Evolutionary conservation across 2,797 vertebrate species (phyloP).

Genomic region (Gadopsis marmoratus): DNA sequence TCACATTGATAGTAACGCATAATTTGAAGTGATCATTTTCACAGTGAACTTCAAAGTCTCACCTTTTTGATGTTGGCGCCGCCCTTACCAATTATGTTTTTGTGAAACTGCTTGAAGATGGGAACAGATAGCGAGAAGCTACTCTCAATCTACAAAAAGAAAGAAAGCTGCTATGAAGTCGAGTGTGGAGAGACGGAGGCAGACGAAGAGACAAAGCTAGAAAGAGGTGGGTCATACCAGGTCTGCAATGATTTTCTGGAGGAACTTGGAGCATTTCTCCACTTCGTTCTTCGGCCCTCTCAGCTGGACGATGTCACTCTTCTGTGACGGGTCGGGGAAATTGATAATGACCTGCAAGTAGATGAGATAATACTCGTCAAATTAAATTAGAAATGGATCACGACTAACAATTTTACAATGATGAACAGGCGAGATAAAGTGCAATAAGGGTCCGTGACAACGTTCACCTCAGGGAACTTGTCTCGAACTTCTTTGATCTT

Average conservation of each 20-base stretch:
- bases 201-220: fast-evolving
- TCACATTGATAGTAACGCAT: background rate
- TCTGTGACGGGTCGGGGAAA: conserved; percentile 88
- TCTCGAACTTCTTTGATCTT: conserved; percentile 89
- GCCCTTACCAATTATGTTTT: conserved; percentile 90
- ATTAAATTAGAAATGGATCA: conserved; percentile 3
- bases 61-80: conserved; percentile 90
- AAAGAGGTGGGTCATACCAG: conserved; percentile 72
- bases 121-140: conserved; percentile 88
- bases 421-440: background rate
- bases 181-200: background rate
- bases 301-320: conserved; percentile 89
- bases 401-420: background rate
- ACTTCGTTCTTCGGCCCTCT: conserved; percentile 89
- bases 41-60: conserved; percentile 11
- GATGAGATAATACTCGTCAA: background rate
- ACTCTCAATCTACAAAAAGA: conserved; percentile 83
- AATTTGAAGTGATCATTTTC: background rate
- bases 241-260: conserved; percentile 87
- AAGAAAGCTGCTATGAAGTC: conserved; percentile 9
- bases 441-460: background rate
- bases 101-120: conserved; percentile 90
- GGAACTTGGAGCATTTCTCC: conserved; percentile 89
- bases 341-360: conserved; percentile 86
- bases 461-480: conserved; percentile 88